Conservation (phyloP, 2,113 vertebrate species). For the Saccopteryx bilineata region DNA sequence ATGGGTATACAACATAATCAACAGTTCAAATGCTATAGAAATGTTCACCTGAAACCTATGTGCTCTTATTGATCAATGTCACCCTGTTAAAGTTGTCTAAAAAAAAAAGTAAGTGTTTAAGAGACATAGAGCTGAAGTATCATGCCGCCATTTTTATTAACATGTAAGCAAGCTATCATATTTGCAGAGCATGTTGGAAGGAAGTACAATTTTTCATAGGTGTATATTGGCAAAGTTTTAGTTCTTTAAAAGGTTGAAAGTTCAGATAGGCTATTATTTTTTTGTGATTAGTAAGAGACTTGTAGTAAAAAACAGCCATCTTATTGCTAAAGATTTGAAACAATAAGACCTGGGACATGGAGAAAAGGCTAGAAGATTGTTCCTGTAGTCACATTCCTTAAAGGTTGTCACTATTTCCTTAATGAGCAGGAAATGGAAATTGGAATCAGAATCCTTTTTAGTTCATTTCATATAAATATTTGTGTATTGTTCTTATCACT, state of each 20-base stretch:
- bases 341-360: not conserved
- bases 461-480: not conserved
- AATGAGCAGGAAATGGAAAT: not conserved
- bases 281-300: constrained; percentile 35
- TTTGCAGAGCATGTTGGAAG: not conserved
- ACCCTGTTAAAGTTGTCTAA: too few relatives aligned
- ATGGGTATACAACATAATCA: too few relatives aligned
- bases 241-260: constrained; percentile 47
- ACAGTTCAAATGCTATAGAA: too few relatives aligned
- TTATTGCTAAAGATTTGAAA: constrained; percentile 10
- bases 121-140: not conserved
- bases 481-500: constrained; percentile 15
- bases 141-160: not conserved
- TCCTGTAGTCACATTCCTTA: not conserved
- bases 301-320: not conserved
- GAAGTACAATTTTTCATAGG: not conserved
- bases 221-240: constrained; percentile 34
- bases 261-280: not conserved
- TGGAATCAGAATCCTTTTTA: constrained; percentile 33
- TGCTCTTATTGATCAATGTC: too few relatives aligned
- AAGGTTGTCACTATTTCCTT: constrained; percentile 23
- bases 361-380: not conserved
- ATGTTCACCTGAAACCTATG: too few relatives aligned
- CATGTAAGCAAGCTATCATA: not conserved
- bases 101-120: not conserved